Conservation (phyloP, 30 jellyfish, hydroid and myxozoan species). For the Aurelia aurita complex sp. Pacific region DNA sequence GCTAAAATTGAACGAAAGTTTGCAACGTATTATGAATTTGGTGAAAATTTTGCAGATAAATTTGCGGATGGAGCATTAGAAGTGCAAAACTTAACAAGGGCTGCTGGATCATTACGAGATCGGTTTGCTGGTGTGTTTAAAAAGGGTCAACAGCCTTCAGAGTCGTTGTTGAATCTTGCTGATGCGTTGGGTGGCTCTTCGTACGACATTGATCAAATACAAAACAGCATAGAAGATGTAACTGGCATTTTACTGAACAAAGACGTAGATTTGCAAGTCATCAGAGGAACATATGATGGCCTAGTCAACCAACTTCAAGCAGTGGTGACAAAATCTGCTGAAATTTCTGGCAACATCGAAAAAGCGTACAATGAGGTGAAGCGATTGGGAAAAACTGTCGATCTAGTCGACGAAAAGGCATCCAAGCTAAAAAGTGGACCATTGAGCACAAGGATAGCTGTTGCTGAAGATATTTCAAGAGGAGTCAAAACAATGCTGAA, state of each 20-base stretch:
- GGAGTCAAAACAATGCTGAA: conserved; percentile 61
- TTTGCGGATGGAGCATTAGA: conserved; percentile 69
- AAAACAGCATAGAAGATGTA: conserved; percentile 52
- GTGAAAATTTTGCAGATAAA: conserved; percentile 57
- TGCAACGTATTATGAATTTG: neutral
- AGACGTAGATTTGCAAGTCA: conserved; percentile 80
- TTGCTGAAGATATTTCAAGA: conserved; percentile 51
- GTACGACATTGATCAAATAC: conserved; percentile 46
- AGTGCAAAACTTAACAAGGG: conserved; percentile 37
- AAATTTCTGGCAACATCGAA: conserved; percentile 65
- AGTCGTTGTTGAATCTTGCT: conserved; percentile 57
- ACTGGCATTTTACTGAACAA: conserved; percentile 52
- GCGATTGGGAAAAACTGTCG: conserved; percentile 18
- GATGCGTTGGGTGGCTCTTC: conserved; percentile 56
- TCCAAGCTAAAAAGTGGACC: conserved; percentile 58
- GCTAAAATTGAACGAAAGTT: conserved; percentile 33
- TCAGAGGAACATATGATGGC: conserved; percentile 29
- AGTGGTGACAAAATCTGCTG: conserved; percentile 60
- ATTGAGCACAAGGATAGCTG: conserved; percentile 57
- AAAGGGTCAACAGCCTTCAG: conserved; percentile 18
- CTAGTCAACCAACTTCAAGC: conserved; percentile 54
- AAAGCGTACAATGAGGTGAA: conserved; percentile 41
- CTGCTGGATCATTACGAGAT: conserved; percentile 41
- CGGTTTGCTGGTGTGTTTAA: conserved; percentile 49
- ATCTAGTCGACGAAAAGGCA: conserved; percentile 5